Base-by-base conservation (phyloP, 2,113 vertebrate genomes). In the Vulpes ferrilata region DNA sequence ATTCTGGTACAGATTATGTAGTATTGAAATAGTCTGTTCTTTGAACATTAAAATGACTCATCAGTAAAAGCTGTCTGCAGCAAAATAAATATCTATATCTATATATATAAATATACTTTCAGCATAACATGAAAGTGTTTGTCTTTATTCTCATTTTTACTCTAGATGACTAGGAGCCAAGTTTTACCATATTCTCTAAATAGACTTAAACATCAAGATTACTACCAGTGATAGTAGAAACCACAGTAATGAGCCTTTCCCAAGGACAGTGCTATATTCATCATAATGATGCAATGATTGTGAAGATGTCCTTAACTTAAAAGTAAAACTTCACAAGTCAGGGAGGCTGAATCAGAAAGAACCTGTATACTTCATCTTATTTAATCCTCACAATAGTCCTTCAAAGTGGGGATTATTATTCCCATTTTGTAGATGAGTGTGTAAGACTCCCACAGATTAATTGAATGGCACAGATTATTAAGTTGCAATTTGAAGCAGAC, bases 41-140 rank as follows among this genome's bases (percentile, higher is more conserved):
- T 92, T 96, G 91, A 88, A 83, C 15, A 84, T 97, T 35, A 83
- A 90, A 95, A 92, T 97, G 93, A 93, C 57, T 96, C 87, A 96
- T 93, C 74, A 25, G 92, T 95, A 84, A 92, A 96, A 95, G 90
- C 53, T 93, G 82, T 97, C 95, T 97, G 93, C 76, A 96, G 88
- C 95, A 91, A 91, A 97, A 92, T 97, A 88, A 98, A 97, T 95
- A 89, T 94, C 87, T 97, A 95, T 97, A 96, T 95, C 95, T 97
- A 84, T 96, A 97, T 96, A 79, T 95, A 95, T 96, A 98, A 98
- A 97, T 98, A 95, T 97, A 96, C 94, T 97, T 98, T 97, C 88
- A 86, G 95, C 95, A 96, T 91, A 98, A 88, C 60, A 95, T 32
- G 23, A 20, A 59, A 55, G 59, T 94, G 83, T 82, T 43, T 93